These are phyloP conservation scores for Epinotia demarniana DNA, from an alignment of 2,888 invertebrate genomes.

Conservation along the genomic window DNA sequence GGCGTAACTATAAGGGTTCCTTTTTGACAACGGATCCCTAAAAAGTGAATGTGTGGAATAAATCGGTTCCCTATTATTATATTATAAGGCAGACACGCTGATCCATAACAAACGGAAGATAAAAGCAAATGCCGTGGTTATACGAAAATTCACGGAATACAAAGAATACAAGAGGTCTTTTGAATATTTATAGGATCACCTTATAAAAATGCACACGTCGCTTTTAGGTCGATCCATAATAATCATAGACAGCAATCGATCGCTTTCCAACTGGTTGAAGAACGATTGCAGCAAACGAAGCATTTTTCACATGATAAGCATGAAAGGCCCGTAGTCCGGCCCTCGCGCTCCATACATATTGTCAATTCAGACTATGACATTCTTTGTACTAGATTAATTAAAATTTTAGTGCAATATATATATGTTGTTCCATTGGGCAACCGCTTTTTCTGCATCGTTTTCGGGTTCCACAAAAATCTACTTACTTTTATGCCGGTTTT, in stretches of 20 bases:
- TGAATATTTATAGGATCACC: slow-evolving; percentile 66
- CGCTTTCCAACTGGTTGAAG: slow-evolving; percentile 19
- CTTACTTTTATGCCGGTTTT: background rate
- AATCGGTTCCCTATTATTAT: slow-evolving; percentile 34
- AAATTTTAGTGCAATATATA: background rate
- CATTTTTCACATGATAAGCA: slow-evolving; percentile 1
- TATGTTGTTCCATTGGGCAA: background rate
- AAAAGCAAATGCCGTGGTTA: slow-evolving; percentile 42
- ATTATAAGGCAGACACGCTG: slow-evolving; percentile 32
- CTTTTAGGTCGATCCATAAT: slow-evolving; percentile 49
- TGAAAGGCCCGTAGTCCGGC: background rate
- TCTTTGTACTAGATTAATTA: background rate
- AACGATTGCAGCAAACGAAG: slow-evolving; percentile 11
- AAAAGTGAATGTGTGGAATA: background rate
- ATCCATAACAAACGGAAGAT: slow-evolving; percentile 39
- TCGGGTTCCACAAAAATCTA: background rate
- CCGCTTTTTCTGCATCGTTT: background rate
- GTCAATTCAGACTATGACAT: background rate
- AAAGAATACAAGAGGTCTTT: slow-evolving; percentile 46
- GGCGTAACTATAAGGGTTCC: too few species aligned
- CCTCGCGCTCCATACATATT: background rate
- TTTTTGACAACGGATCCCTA: too few species aligned
- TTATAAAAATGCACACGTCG: slow-evolving; percentile 61
- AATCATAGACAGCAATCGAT: slow-evolving; percentile 55
- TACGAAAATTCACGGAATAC: slow-evolving; percentile 38